These are phyloP conservation scores for Bombus confusus DNA, from an alignment of 1,140 invertebrate species.

Conservation along the genomic window DNA sequence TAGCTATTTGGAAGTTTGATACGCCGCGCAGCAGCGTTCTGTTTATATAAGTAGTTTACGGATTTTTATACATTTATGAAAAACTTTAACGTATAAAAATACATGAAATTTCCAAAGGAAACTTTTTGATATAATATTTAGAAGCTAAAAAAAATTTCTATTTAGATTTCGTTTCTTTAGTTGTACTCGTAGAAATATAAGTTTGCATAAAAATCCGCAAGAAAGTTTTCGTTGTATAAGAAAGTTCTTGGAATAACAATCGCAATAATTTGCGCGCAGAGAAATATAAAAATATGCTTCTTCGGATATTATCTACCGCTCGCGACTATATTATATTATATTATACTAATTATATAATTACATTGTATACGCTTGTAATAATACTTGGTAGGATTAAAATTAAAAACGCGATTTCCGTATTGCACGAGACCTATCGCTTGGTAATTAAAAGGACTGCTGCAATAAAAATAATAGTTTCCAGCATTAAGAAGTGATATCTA, in stretches of 20 bases:
- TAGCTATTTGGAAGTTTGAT: not conserved
- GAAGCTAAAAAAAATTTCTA: not conserved
- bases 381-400: slow-evolving; percentile 23
- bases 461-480: not conserved
- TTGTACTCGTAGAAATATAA: not conserved
- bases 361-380: not conserved
- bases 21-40: not conserved
- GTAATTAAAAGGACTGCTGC: not conserved
- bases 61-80: not conserved
- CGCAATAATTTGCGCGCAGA: no score
- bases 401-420: not conserved
- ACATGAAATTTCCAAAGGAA: not conserved
- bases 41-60: not conserved
- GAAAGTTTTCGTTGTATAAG: not conserved
- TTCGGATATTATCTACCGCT: not conserved
- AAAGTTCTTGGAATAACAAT: not conserved
- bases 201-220: not conserved
- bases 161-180: not conserved
- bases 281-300: not conserved
- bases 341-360: not conserved
- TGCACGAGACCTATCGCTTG: not conserved
- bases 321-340: not conserved
- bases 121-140: not conserved
- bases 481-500: no score
- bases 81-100: not conserved